Base-by-base conservation (phyloP, 2,113 vertebrate genomes). In the Naja naja region DNA sequence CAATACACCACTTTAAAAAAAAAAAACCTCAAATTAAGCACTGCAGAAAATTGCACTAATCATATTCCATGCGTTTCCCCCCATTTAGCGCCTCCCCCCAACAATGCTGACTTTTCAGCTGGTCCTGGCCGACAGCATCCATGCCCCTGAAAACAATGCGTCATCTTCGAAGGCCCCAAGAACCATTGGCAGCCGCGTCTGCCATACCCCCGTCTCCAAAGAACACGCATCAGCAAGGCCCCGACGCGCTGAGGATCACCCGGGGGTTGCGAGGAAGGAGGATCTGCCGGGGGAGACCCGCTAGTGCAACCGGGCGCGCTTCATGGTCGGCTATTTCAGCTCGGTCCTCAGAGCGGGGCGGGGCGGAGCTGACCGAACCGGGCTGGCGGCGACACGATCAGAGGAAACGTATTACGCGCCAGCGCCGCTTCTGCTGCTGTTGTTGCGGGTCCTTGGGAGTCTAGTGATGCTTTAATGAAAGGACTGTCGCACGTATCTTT, bases 271-370 rank as follows among this genome's bases (percentile, higher is more conserved):
- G 52, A 53, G 34, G 10, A 9, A 25, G 91, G 88, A 49, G 81
- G 81, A 43, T 39, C 88, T 3, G 87, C 4, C 7, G 53, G 81
- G 45, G n/a, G 27, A 45, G n/a, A 45, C 64, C 16, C 43, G 12
- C 43, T 30, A 27, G 56, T 45, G 53, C 64, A 20, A 43, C 74
- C 34, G 92, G 94, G 95, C 90, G 52, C 52, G 93, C 96, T 95
- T 95, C 54, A 95, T 96, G 97, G 97, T 97, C 97, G 97, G 97
- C 93, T 97, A 94, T 30, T 85, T 96, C 93, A 87, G 89, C 94
- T 93, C 93, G 96, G 93, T 94, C 94, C 95, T 95, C 58, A 96
- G 93, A 93, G 94, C 94, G 87, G 95, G 96, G 55, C 55, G 23
- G 87, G 94, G 94, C 92, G 95, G 95, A 96, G 97, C 90, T 94